phyloP scores from a whole-genome alignment of 2,888 invertebrate species.

The Ophion slaviceki region DNA sequence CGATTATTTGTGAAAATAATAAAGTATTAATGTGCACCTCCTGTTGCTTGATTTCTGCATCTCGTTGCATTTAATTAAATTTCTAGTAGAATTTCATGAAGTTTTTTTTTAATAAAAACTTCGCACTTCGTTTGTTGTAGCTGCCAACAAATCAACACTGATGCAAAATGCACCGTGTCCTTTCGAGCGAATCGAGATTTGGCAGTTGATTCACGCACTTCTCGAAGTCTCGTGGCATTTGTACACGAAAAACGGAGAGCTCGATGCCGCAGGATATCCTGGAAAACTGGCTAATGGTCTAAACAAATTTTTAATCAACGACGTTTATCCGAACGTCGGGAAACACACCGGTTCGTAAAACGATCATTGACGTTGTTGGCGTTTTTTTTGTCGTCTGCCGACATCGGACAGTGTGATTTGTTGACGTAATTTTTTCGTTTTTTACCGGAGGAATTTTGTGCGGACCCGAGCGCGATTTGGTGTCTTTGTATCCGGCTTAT shows the following conservation, averaged over 20 bases:
- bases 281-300: conserved; percentile 85
- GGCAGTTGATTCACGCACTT: conserved; percentile 86
- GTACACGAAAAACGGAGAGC: conserved; percentile 82
- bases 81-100: too few species aligned
- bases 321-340: conserved; percentile 83
- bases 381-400: not conserved
- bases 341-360: conserved; percentile 82
- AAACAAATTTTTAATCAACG: conserved; percentile 84
- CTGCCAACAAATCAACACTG: conserved; percentile 70
- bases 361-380: not conserved
- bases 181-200: conserved; percentile 87
- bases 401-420: not conserved
- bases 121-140: conserved; percentile 42
- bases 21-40: too few species aligned
- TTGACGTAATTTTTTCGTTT: not conserved
- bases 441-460: conserved; percentile 59
- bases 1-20: too few species aligned
- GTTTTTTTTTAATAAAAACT: not conserved
- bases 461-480: conserved; percentile 73
- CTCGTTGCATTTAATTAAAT: too few species aligned
- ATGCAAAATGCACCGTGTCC: conserved; percentile 84
- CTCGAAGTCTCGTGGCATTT: conserved; percentile 84
- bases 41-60: too few species aligned
- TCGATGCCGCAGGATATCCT: conserved; percentile 81
- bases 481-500: conserved; percentile 84